Base-by-base conservation (phyloP, 2,113 vertebrate genomes). In the Mixornis gularis region DNA sequence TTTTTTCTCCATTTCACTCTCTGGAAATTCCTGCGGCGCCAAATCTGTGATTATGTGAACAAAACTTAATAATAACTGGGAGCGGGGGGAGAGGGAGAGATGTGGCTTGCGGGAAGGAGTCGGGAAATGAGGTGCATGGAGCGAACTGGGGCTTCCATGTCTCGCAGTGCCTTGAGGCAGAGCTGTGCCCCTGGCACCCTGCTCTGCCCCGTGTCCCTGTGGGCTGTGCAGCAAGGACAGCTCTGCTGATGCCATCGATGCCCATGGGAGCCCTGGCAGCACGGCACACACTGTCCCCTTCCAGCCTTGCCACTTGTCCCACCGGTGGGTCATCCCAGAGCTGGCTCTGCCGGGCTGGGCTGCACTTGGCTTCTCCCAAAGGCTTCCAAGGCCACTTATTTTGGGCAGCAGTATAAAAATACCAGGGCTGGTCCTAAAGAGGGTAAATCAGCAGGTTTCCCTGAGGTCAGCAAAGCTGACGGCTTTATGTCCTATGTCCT, bases 391-490 rank as follows among this genome's bases (percentile, higher is more conserved):
- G 79, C 74, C 3, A 3, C 63, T 84, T 92, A 87, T 95, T 89
- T 89, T 89, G 72, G 87, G 85, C 72, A 89, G 68, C 36, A 53
- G 53, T 85, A 17, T 89, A 78, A 92, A 80, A 93, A 93, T 90
- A 95, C 4, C 85, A 55, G 58, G 58, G 38, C 70, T 0, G 1
- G 43, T 83, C 85, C 79, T 79, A 65, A 81, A 65, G 43, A 15
- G 63, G 44, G 64, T 80, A 90, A 80, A 94, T 40, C 68, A 85
- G 82, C 72, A 89, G 62, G 58, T 84, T 90, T 90, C 72, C 59
- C 68, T 63, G 78, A 58, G 72, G 73, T 53, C 81, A 85, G 88
- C 14, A 7, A 34, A 66, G 74, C 74, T 40, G 68, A 38, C 0
- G 1, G 8, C 29, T 65, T 32, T 40, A 21, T 43, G 79, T 44